phyloP scores from a whole-genome alignment of 2,797 vertebrate species.

The Trichosurus vulpecula region DNA sequence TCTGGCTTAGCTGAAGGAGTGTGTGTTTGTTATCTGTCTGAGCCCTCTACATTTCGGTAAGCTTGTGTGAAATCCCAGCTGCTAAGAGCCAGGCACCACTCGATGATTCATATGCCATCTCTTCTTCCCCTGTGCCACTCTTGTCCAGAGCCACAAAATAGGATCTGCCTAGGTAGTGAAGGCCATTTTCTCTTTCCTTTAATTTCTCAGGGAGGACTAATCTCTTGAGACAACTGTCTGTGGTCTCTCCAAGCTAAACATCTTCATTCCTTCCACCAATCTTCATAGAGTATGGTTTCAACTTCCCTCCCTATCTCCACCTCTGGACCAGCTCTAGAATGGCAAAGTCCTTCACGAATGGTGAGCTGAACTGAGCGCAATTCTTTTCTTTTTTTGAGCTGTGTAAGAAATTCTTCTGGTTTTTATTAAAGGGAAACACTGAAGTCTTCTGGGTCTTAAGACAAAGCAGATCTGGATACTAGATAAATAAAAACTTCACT shows the following conservation, averaged over 20 bases:
- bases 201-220: not conserved
- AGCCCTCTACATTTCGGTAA: not conserved
- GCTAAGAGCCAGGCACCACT: not conserved
- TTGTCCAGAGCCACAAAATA: not conserved
- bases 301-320: not conserved
- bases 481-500: not conserved
- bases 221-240: not conserved
- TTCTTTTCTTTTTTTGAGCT: not conserved
- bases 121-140: not conserved
- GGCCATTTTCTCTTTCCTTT: not conserved
- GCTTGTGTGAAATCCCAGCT: not conserved
- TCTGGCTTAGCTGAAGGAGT: not conserved
- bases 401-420: not conserved
- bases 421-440: slow-evolving; percentile 35
- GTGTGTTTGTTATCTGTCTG: not conserved
- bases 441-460: slow-evolving; percentile 8
- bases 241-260: not conserved
- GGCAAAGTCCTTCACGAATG: not conserved
- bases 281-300: not conserved
- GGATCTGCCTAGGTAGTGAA: not conserved
- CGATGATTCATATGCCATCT: not conserved
- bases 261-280: not conserved
- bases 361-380: not conserved
- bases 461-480: slow-evolving; percentile 15
- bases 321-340: not conserved